Conservation (phyloP, 2,888 invertebrate genomes). For the Himalopsyche kuldschensis region DNA sequence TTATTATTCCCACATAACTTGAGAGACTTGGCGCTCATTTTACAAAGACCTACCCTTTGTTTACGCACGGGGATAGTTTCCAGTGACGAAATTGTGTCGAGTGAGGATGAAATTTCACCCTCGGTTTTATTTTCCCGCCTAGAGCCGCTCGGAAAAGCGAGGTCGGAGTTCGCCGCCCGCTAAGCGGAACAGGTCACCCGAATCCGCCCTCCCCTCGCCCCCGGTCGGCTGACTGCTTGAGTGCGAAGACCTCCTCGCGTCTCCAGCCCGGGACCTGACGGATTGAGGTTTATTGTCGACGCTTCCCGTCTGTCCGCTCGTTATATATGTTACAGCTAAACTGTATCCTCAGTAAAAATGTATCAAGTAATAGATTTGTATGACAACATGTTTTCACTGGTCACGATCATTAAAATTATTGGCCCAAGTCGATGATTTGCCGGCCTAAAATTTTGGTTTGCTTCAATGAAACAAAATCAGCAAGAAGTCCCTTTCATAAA, state of each 20-base stretch:
- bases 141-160: not conserved
- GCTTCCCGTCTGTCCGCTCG: not conserved
- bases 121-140: not conserved
- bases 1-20: not conserved
- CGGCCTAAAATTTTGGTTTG: too few species aligned
- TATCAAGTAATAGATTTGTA: too few species aligned
- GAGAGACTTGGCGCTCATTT: not conserved
- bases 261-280: not conserved
- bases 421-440: too few species aligned
- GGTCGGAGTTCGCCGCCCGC: not conserved
- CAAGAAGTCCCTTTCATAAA: too few species aligned
- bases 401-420: too few species aligned
- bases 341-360: too few species aligned
- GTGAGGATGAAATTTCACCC: not conserved
- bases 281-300: not conserved
- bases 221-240: not conserved
- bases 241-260: not conserved
- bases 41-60: not conserved
- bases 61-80: not conserved
- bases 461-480: too few species aligned
- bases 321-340: too few species aligned
- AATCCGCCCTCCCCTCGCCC: not conserved
- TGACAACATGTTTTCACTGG: too few species aligned
- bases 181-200: constrained; percentile 27
- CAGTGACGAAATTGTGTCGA: not conserved